Base-by-base conservation (phyloP, 1,140 invertebrate genomes). In the Zeugodacus cucurbitae region DNA sequence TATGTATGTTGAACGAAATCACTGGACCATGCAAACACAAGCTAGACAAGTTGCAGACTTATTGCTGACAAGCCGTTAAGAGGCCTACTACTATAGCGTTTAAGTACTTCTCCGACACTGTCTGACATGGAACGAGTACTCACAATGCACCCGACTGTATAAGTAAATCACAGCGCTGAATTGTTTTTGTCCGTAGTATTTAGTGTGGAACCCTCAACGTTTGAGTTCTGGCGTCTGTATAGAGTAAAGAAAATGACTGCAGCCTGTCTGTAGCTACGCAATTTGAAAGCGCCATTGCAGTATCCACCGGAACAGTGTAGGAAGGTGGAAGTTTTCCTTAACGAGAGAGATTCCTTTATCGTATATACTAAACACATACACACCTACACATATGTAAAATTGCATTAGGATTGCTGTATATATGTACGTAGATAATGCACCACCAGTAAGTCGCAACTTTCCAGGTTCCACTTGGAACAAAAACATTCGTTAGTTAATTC, bases 211-310 rank as follows among this genome's bases (percentile, higher is more conserved):
- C 22, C 74, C 17, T 82, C 26, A 48, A 20, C 41, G 41, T 26
- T 82, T 44, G 34, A 82, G 41, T 22, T 48, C 41, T 82, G 67
- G 37, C 11, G 74, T 82, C 74, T 82, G n/a, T 82, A 48, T 82
- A 48, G 74, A 48, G n/a, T 6, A 82, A 48, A 48, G 74, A 82
- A 82, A 48, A 20, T 82, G 34, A 48, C 74, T 82, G 74, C 41
- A 54, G n/a, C 74, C 29, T 82, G n/a, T 26, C 74, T 82, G 44
- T 22, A 34, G 22, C 34, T 48, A 29, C 48, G 8, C 29, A 48
- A 29, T 7, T 41, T 78, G 37, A 34, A 41, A 37, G 34, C 37
- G 70, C 70, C 37, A 48, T 82, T 82, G 74, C 74, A 48, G 74
- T 82, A 54, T 48, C n/a, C 26, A 82, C 8, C 41, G 22, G 41